These are phyloP conservation scores for Macaca fascicularis DNA, from an alignment of 2,113 vertebrate genomes.

Conservation along the genomic window DNA sequence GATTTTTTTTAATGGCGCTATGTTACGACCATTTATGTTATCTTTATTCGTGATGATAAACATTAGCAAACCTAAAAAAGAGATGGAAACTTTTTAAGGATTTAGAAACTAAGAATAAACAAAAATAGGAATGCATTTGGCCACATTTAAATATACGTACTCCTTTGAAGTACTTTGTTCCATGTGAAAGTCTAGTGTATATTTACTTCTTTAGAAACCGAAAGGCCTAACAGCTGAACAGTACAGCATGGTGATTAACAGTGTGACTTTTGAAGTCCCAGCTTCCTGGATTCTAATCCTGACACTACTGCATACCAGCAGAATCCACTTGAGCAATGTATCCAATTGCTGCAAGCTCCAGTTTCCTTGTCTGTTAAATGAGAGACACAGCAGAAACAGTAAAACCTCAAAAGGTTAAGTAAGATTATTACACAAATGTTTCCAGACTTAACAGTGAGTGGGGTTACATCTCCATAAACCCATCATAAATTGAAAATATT, in stretches of 20 bases:
- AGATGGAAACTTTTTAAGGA: neutral
- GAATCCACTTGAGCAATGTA: neutral
- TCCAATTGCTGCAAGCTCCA: neutral
- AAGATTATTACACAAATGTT: neutral
- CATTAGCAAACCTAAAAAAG: neutral
- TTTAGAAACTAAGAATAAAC: slow-evolving; percentile 34
- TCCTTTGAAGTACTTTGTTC: slow-evolving; percentile 29
- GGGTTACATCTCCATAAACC: neutral
- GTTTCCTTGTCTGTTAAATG: neutral
- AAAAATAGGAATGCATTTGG: slow-evolving; percentile 17
- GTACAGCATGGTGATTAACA: neutral
- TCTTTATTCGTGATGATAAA: slow-evolving; percentile 24
- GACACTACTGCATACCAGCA: neutral
- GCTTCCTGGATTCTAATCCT: neutral
- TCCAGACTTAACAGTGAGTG: neutral
- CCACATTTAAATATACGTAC: neutral
- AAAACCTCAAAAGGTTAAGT: neutral
- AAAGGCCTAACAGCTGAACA: neutral
- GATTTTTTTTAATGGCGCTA: neutral
- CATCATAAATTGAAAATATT: neutral
- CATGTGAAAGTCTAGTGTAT: neutral
- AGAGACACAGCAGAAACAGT: neutral
- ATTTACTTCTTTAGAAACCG: neutral
- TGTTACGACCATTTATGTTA: neutral
- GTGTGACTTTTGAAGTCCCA: neutral